A percentile compares a stretch with the other conserved stretches of the same genome.
Conservation (phyloP, 2,888 invertebrate species). For the Opisthograptis luteolata region DNA sequence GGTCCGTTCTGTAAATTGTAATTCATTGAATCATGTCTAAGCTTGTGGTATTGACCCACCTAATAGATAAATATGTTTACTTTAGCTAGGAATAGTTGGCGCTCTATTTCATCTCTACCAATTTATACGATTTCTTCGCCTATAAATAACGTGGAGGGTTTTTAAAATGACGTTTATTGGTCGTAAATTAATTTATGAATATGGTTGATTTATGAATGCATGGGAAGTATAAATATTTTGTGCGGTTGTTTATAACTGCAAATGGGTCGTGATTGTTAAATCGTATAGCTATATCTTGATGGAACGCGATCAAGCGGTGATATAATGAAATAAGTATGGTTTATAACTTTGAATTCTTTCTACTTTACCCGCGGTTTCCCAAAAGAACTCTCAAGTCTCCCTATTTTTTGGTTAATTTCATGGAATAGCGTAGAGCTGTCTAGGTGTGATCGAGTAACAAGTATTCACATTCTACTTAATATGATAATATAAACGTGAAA, state of each 20-base stretch:
- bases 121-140: conserved; percentile 42
- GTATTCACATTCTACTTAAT: no score
- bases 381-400: no score
- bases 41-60: conserved; percentile 18
- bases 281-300: background rate
- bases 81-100: conserved; percentile 9
- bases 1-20: background rate
- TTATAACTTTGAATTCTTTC: no score
- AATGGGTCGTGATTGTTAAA: background rate
- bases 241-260: conserved; percentile 23
- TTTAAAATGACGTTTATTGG: conserved; percentile 61
- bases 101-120: conserved; percentile 27
- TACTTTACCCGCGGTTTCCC: no score
- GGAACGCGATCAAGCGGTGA: no score
- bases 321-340: no score
- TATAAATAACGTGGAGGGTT: conserved; percentile 55
- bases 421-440: no score
- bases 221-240: conserved; percentile 40
- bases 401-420: no score
- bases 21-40: background rate
- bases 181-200: conserved; percentile 65
- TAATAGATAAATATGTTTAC: conserved; percentile 18
- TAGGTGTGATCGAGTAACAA: no score
- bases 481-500: no score
- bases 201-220: conserved; percentile 35